Percentiles rank a stretch among this genome's conserved stretches.
These are phyloP conservation scores for Porites lobata DNA, from an alignment of 92 coral and sea anemone species.

Conservation along the genomic window DNA sequence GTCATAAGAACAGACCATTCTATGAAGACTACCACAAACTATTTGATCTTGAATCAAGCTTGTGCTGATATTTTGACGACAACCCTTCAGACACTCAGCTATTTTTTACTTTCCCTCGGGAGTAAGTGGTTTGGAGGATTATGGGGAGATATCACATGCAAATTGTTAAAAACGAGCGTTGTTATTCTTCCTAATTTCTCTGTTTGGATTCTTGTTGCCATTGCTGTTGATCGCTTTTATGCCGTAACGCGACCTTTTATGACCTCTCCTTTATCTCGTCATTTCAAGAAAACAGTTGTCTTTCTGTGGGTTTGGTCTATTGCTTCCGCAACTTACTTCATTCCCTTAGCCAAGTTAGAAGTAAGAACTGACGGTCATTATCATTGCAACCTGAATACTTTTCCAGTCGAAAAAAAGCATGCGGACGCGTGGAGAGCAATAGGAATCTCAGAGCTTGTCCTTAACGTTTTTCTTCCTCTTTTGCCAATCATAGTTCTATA, in stretches of 20 bases:
- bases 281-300: neutral
- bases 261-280: slow-evolving; percentile 1
- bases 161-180: neutral
- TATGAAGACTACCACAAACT: slow-evolving; percentile 7
- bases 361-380: neutral
- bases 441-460: too few species aligned
- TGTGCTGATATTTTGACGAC: slow-evolving; percentile 28
- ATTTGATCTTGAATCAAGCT: slow-evolving; percentile 29
- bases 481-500: neutral
- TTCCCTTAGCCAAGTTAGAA: neutral
- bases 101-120: neutral
- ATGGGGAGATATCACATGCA: slow-evolving; percentile 9
- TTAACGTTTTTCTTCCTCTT: neutral
- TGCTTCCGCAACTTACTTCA: neutral
- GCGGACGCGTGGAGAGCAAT: neutral
- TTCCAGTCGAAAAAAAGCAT: neutral
- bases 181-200: slow-evolving; percentile 10
- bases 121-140: slow-evolving; percentile 25
- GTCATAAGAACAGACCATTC: slow-evolving; percentile 25
- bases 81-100: neutral
- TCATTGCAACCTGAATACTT: neutral
- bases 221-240: slow-evolving; percentile 33
- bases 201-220: slow-evolving; percentile 37
- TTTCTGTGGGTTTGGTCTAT: slow-evolving; percentile 25
- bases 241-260: neutral